A percentile compares a stretch with the other conserved stretches of the same genome.
Conservation (phyloP, 2,888 invertebrate genomes). For the Aleiodes alternator region DNA sequence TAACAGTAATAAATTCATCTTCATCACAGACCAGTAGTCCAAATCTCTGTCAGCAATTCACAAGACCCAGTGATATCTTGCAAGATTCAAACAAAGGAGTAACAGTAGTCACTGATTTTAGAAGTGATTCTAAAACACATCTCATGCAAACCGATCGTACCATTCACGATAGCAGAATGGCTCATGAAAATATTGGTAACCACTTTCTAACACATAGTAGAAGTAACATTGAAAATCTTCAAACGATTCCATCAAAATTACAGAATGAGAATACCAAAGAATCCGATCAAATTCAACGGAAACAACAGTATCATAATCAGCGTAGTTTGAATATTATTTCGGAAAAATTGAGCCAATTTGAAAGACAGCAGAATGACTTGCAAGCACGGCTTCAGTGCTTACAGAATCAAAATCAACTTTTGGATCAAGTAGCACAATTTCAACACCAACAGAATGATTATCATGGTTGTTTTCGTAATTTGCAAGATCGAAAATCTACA, state of each 20-base stretch:
- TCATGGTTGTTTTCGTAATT: constrained; percentile 67
- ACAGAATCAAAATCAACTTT: constrained; percentile 72
- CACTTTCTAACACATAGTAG: constrained; percentile 67
- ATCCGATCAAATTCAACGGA: constrained; percentile 55
- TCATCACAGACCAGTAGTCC: constrained; percentile 70
- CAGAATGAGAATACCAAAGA: constrained; percentile 58
- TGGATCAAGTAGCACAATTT: constrained; percentile 72
- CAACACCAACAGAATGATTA: constrained; percentile 70
- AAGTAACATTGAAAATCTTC: constrained; percentile 66
- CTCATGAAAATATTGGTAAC: constrained; percentile 60
- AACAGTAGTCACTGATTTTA: constrained; percentile 69
- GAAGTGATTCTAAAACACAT: constrained; percentile 61
- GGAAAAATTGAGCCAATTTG: constrained; percentile 71
- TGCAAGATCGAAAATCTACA: constrained; percentile 66
- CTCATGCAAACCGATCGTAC: constrained; percentile 71
- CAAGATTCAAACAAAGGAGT: constrained; percentile 67
- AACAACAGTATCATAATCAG: constrained; percentile 67
- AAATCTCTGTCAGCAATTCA: constrained; percentile 70
- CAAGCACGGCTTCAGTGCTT: constrained; percentile 72
- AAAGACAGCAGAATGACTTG: constrained; percentile 71
- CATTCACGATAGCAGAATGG: constrained; percentile 72
- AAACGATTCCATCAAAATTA: constrained; percentile 57
- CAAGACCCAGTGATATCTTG: constrained; percentile 69
- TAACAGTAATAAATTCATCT: constrained; percentile 59
- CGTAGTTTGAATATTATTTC: constrained; percentile 71